phyloP scores from a whole-genome alignment of 2,888 invertebrate species.

The Apodemia hepburni region DNA sequence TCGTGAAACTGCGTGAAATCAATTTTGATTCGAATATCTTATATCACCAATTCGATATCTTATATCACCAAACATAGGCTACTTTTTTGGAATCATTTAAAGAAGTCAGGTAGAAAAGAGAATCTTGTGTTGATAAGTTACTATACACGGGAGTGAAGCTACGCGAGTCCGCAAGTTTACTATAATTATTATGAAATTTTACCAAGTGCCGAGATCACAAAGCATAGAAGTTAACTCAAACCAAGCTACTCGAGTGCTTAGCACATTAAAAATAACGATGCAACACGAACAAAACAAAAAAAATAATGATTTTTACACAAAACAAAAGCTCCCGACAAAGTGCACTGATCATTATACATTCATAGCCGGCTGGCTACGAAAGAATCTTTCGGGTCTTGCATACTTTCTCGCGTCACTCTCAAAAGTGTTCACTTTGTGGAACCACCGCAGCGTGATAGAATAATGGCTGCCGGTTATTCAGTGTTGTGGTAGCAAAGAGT shows the following conservation, averaged over 20 bases:
- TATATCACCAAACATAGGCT: no score
- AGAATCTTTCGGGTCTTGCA: constrained; percentile 53
- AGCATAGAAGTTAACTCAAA: constrained; percentile 1
- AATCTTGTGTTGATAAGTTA: no score
- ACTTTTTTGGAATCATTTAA: no score
- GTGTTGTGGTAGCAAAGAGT: constrained; percentile 20
- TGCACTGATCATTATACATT: constrained; percentile 69
- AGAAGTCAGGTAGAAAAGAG: no score
- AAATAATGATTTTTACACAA: constrained; percentile 30
- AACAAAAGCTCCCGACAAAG: constrained; percentile 38
- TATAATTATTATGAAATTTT: neutral
- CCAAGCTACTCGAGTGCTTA: neutral
- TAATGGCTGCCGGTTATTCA: constrained; percentile 52
- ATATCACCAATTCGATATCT: no score
- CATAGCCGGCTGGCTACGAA: constrained; percentile 64
- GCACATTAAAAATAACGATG: neutral
- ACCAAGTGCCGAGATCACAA: neutral
- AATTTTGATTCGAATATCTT: no score
- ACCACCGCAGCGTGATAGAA: constrained; percentile 68
- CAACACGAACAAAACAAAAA: constrained; percentile 17
- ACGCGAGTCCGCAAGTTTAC: neutral
- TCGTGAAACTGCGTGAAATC: no score
- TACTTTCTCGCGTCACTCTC: constrained; percentile 54
- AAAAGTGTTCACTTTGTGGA: constrained; percentile 54
- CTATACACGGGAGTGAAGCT: no score